phyloP scores from a whole-genome alignment of 1,140 invertebrate species.

The Tetramorium alpestre region DNA sequence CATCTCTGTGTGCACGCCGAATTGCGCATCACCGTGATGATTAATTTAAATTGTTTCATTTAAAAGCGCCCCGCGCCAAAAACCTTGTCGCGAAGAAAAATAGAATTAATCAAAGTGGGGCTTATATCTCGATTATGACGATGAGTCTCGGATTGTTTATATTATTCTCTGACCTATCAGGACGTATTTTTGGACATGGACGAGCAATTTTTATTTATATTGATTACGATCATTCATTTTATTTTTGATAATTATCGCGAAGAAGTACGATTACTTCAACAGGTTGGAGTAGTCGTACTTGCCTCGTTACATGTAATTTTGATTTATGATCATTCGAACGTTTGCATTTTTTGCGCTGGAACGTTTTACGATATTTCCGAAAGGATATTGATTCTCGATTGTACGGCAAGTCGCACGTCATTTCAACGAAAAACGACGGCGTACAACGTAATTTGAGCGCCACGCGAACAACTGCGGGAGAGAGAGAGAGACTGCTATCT shows the following conservation, averaged over 20 bases:
- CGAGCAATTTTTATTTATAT: background rate
- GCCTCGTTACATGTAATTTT: background rate
- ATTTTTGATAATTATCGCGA: background rate
- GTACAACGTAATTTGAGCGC: constrained; percentile 49
- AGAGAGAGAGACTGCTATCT: constrained; percentile 36
- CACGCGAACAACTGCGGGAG: constrained; percentile 40
- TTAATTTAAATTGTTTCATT: constrained; percentile 20
- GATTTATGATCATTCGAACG: background rate
- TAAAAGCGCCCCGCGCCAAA: background rate
- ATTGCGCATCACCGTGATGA: constrained; percentile 8
- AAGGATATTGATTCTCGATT: constrained; percentile 40
- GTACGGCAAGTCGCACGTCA: constrained; percentile 6
- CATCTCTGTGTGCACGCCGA: background rate
- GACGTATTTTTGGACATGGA: no score
- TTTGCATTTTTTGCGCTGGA: background rate
- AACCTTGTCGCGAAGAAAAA: background rate
- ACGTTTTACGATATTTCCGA: background rate
- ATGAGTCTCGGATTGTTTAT: background rate
- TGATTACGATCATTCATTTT: background rate
- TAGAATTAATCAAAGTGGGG: background rate
- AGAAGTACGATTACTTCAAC: background rate
- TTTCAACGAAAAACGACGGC: constrained; percentile 15
- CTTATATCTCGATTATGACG: background rate
- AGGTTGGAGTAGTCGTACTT: background rate
- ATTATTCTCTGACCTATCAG: background rate